Conservation (phyloP, 2,888 invertebrate species). For the Lasioglossum lativentre region DNA sequence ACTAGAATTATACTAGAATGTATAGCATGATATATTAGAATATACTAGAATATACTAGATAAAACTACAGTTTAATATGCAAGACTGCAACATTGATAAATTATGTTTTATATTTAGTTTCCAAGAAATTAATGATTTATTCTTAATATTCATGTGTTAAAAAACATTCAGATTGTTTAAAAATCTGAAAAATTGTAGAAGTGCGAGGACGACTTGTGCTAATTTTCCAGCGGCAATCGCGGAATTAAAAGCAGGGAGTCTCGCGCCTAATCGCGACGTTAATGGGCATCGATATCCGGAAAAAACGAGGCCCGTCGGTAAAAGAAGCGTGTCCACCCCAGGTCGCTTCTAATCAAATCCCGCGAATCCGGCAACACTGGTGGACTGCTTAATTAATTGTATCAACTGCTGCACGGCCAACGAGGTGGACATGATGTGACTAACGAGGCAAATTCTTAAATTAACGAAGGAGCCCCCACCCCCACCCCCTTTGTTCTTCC, state of each 20-base stretch:
- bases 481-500: conserved; percentile 30
- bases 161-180: no score
- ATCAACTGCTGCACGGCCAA: conserved; percentile 79
- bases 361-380: conserved; percentile 57
- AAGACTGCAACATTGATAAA: no score
- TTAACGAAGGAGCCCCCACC: conserved; percentile 72
- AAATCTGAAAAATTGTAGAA: not conserved
- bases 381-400: conserved; percentile 81
- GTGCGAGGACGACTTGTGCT: fast-evolving
- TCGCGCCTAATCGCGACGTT: conserved; percentile 48
- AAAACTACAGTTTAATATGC: no score
- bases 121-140: no score
- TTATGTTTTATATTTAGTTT: no score
- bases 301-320: conserved; percentile 60
- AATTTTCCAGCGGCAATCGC: not conserved
- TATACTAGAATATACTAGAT: no score
- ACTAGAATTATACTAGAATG: no score
- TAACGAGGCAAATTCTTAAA: conserved; percentile 84
- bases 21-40: no score
- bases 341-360: conserved; percentile 72
- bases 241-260: not conserved
- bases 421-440: conserved; percentile 81
- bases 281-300: conserved; percentile 77
- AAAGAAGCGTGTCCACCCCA: conserved; percentile 41
- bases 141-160: no score